A percentile compares a stretch with the other conserved stretches of the same genome.
These are phyloP conservation scores for Rhodinocichla rosea DNA, from an alignment of 2,113 vertebrate genomes.

Conservation along the genomic window DNA sequence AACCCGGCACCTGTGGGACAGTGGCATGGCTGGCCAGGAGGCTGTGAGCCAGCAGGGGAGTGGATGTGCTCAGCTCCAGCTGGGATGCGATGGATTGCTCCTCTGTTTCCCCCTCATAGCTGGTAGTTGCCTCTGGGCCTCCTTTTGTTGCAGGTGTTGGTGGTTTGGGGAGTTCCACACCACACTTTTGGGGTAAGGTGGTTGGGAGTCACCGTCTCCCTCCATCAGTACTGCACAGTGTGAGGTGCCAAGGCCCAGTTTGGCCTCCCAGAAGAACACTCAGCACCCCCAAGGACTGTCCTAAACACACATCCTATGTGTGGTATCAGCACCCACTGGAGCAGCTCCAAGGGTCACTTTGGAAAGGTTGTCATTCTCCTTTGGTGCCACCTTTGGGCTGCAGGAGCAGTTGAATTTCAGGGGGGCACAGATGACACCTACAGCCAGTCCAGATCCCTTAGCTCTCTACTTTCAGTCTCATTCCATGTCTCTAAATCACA, in stretches of 20 bases:
- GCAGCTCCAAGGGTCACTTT: neutral
- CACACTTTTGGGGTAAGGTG: neutral
- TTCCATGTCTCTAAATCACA: neutral
- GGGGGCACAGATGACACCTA: neutral
- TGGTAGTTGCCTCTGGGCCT: neutral
- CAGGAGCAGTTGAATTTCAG: neutral
- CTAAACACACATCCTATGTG: rapidly evolving
- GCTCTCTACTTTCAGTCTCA: neutral
- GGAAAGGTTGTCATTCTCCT: neutral
- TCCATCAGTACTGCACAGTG: rapidly evolving
- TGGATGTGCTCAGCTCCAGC: neutral
- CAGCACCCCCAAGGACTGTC: neutral
- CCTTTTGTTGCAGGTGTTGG: neutral
- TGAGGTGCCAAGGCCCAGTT: rapidly evolving
- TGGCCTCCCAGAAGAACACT: neutral
- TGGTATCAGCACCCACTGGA: neutral
- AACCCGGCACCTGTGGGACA: neutral
- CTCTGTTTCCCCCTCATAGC: neutral
- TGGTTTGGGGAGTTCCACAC: neutral
- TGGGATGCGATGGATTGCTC: neutral
- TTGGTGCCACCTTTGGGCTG: neutral
- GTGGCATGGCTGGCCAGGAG: neutral
- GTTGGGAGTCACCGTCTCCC: neutral
- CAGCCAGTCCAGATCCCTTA: neutral
- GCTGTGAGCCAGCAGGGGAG: neutral